phyloP scores from a whole-genome alignment of 2,888 invertebrate species.

The Chorisops tibialis region DNA sequence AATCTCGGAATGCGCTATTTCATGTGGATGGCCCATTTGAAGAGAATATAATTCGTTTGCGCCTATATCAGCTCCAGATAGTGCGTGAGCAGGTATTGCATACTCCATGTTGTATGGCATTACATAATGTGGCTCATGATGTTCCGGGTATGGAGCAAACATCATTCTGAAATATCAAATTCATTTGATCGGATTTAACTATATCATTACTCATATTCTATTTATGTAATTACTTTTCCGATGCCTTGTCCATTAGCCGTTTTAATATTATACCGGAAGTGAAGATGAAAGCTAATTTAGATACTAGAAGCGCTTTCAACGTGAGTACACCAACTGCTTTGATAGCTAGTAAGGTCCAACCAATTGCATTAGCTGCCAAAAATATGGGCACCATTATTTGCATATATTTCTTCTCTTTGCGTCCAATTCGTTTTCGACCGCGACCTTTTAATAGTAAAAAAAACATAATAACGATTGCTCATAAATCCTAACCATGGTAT shows the following conservation, averaged over 20 bases:
- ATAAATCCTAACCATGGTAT: conserved; percentile 22
- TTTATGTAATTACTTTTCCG: conserved; percentile 50
- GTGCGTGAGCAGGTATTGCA: conserved; percentile 40
- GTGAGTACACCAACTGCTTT: conserved; percentile 62
- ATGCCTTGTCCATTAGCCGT: conserved; percentile 59
- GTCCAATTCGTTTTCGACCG: conserved; percentile 36
- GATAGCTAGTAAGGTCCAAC: conserved; percentile 60
- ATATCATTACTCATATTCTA: conserved; percentile 32
- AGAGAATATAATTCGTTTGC: conserved; percentile 43
- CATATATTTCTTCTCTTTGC: conserved; percentile 60
- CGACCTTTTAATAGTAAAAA: conserved; percentile 38
- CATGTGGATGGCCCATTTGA: conserved; percentile 43
- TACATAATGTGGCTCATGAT: conserved; percentile 43
- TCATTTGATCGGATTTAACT: not conserved
- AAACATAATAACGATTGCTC: not conserved
- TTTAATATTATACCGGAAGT: conserved; percentile 61
- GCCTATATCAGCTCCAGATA: conserved; percentile 40
- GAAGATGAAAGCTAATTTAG: conserved; percentile 65
- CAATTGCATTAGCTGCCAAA: conserved; percentile 66
- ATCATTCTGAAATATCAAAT: conserved; percentile 43
- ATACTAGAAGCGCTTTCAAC: conserved; percentile 66
- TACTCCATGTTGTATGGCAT: conserved; percentile 53
- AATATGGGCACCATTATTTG: conserved; percentile 64
- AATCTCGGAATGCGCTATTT: conserved; percentile 39
- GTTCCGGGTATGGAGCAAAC: conserved; percentile 47